A percentile compares a stretch with the other conserved stretches of the same genome.
Conservation (phyloP, 2,888 invertebrate genomes). For the Drosophila demipolita region DNA sequence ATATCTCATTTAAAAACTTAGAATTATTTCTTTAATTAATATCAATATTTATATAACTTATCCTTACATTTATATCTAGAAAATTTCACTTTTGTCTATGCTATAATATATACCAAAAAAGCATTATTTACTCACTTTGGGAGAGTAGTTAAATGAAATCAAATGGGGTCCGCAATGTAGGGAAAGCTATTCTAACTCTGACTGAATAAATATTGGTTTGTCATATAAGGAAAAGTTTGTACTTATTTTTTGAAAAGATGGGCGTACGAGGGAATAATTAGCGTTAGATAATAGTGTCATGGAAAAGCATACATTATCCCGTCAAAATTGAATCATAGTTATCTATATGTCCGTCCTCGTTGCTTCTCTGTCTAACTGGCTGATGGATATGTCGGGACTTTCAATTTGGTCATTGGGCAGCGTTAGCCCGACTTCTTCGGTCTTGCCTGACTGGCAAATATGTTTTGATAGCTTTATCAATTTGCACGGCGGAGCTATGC, state of each 20-base stretch:
- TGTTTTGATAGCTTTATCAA: conserved; percentile 40
- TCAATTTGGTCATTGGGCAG: conserved; percentile 66
- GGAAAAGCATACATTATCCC: not conserved
- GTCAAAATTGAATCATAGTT: conserved; percentile 1
- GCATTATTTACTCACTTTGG: too few species aligned
- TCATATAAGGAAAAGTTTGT: conserved; percentile 21
- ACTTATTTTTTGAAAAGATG: conserved; percentile 10
- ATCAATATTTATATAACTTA: not conserved
- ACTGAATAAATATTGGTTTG: not conserved
- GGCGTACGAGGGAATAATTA: conserved; percentile 12
- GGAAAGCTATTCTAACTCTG: not conserved
- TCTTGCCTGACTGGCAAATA: conserved; percentile 26
- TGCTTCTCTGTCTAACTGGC: not conserved
- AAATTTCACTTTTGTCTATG: too few species aligned
- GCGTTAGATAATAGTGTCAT: not conserved
- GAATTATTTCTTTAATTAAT: too few species aligned
- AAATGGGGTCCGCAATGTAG: too few species aligned
- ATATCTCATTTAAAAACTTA: not conserved
- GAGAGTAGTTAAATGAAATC: too few species aligned
- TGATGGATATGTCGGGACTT: conserved; percentile 24
- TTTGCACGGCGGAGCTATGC: conserved; percentile 22
- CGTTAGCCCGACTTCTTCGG: conserved; percentile 68
- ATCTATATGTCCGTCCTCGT: not conserved
- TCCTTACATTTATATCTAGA: not conserved
- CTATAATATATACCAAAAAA: too few species aligned